phyloP scores from a whole-genome alignment of 2,888 invertebrate species.

The Cartodere bifasciata region DNA sequence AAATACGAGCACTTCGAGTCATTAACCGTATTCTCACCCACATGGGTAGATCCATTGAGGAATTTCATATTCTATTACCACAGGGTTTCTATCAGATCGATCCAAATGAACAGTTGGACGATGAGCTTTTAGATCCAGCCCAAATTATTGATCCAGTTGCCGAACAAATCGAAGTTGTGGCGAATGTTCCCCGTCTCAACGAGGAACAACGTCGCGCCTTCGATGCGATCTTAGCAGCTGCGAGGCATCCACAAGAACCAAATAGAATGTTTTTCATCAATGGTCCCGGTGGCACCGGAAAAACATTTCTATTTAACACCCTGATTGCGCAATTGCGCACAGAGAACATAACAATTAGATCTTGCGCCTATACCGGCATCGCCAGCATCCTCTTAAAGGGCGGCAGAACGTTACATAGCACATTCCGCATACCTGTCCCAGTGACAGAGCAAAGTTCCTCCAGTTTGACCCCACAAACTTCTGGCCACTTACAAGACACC shows the following conservation, averaged over 20 bases:
- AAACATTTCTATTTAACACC: slow-evolving; percentile 28
- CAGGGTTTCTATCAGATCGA: slow-evolving; percentile 4
- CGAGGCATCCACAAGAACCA: background rate
- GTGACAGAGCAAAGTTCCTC: slow-evolving; percentile 3
- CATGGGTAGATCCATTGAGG: background rate
- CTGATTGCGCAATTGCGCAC: slow-evolving; percentile 12
- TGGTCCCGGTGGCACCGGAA: slow-evolving; percentile 32
- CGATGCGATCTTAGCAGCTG: background rate
- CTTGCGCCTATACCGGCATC: slow-evolving; percentile 25
- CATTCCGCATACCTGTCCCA: slow-evolving; percentile 22
- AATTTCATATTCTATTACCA: background rate
- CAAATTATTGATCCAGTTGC: too few relatives aligned
- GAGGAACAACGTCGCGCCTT: slow-evolving; percentile 1
- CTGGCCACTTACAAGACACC: too few relatives aligned
- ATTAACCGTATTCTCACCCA: background rate
- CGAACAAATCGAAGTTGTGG: background rate
- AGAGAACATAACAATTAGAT: slow-evolving; percentile 1
- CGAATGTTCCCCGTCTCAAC: background rate
- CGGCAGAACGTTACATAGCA: slow-evolving; percentile 28
- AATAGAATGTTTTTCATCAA: slow-evolving; percentile 19
- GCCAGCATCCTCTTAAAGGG: slow-evolving; percentile 24
- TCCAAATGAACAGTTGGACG: background rate
- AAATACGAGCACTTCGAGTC: background rate
- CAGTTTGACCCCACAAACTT: slow-evolving; percentile 6
- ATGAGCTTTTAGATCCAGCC: background rate